Percentiles rank a stretch among this genome's conserved stretches.
Evolutionary conservation across 2,113 vertebrate genomes (phyloP).

Genomic region (Herpailurus yagouaroundi): DNA sequence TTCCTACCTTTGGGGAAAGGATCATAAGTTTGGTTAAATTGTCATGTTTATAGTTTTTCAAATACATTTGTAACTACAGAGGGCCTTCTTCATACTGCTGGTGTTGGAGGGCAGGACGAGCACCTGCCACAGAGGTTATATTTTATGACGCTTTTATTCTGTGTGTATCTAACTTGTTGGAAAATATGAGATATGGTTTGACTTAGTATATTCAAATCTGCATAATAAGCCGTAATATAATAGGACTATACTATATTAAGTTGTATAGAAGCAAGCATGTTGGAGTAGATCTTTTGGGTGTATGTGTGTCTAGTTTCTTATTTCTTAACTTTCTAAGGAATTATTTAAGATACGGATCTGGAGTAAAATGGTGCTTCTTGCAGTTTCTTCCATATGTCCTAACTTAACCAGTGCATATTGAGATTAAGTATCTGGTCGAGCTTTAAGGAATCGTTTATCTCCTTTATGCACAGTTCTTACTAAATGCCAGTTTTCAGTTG

Average conservation of each 20-base stretch:
- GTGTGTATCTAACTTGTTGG: constrained; percentile 53
- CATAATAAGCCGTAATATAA: constrained; percentile 65
- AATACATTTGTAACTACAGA: constrained; percentile 68
- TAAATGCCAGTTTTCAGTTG: constrained; percentile 83
- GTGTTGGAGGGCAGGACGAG: constrained; percentile 47
- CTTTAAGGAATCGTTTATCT: constrained; percentile 80
- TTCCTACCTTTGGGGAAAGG: constrained; percentile 71
- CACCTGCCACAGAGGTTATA: constrained; percentile 55
- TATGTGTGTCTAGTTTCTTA: constrained; percentile 46
- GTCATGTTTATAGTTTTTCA: constrained; percentile 75
- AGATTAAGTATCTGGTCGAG: constrained; percentile 79
- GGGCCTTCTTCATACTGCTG: constrained; percentile 64
- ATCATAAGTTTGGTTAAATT: constrained; percentile 74
- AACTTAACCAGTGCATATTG: constrained; percentile 80
- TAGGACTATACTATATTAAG: constrained; percentile 69
- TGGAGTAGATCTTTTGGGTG: constrained; percentile 57
- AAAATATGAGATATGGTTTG: constrained; percentile 58
- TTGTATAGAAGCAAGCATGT: constrained; percentile 76
- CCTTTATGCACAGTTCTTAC: constrained; percentile 75
- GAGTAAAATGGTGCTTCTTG: constrained; percentile 76
- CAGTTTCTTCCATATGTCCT: constrained; percentile 70
- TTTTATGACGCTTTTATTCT: constrained; percentile 53
- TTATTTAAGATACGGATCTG: constrained; percentile 67
- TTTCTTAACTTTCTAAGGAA: constrained; percentile 62
- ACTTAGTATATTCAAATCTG: constrained; percentile 68